Percentiles rank a stretch among this genome's conserved stretches.
phyloP scores from a whole-genome alignment of 2,113 vertebrate species.

The Otolemur garnettii region DNA sequence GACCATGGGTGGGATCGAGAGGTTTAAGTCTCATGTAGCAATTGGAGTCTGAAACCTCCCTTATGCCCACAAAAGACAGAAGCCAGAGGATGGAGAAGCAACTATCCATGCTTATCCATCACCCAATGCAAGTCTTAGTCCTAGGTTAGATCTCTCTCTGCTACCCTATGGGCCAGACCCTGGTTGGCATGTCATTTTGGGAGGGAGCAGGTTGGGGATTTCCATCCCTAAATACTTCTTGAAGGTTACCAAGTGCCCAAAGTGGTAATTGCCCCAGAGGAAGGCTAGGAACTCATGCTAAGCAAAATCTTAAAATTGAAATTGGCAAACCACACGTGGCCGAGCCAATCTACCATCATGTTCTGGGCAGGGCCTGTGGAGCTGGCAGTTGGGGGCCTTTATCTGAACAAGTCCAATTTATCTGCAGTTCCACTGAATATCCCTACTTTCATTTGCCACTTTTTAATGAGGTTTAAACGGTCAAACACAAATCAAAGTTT shows the following conservation, averaged over 20 bases:
- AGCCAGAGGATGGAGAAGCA: neutral
- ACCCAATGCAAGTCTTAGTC: neutral
- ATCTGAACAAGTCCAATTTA: constrained; percentile 74
- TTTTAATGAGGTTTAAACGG: constrained; percentile 82
- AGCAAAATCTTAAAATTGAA: constrained; percentile 68
- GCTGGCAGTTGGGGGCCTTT: constrained; percentile 64
- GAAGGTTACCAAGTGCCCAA: constrained; percentile 50
- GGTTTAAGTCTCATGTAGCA: neutral
- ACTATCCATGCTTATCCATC: neutral
- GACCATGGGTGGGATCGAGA: neutral
- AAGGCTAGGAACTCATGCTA: constrained; percentile 47
- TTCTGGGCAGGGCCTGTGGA: constrained; percentile 53
- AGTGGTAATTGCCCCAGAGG: constrained; percentile 52
- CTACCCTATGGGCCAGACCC: neutral
- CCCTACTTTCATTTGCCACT: constrained; percentile 79
- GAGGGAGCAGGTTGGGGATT: neutral
- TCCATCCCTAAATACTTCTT: neutral
- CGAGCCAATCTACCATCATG: neutral
- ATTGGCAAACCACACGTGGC: constrained; percentile 63
- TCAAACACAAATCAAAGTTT: constrained; percentile 83
- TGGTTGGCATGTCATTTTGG: neutral
- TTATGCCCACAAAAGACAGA: neutral
- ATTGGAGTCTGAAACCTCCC: neutral
- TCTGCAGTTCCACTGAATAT: constrained; percentile 65
- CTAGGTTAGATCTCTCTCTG: neutral